Conservation (phyloP, 2,888 invertebrate species). For the Thecophora atra region DNA sequence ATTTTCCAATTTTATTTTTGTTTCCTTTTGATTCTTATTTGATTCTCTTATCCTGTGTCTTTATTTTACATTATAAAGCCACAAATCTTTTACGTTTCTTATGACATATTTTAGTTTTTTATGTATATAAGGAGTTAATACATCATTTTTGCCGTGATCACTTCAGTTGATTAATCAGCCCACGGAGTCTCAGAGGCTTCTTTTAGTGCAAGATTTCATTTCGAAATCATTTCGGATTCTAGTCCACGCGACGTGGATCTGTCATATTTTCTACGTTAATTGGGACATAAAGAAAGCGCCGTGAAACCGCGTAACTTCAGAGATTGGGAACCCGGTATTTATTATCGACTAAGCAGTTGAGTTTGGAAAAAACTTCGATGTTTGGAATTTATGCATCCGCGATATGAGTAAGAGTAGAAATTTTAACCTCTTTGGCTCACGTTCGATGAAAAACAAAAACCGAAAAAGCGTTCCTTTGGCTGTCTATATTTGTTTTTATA, state of each 20-base stretch:
- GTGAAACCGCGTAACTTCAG: background rate
- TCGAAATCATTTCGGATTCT: conserved; percentile 19
- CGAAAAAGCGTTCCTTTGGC: background rate
- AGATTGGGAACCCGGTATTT: background rate
- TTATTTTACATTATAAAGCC: too few relatives aligned
- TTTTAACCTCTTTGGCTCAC: conserved; percentile 23
- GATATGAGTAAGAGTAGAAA: too few relatives aligned
- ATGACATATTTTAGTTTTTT: too few relatives aligned
- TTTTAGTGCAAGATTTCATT: background rate
- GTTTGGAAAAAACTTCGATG: conserved; percentile 21
- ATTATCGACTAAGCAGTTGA: conserved; percentile 5
- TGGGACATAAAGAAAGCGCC: conserved; percentile 53
- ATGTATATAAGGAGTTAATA: background rate
- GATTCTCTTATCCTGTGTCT: too few relatives aligned
- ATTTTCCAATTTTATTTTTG: too few relatives aligned
- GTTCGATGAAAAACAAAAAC: background rate
- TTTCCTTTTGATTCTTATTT: too few relatives aligned
- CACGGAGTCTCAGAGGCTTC: background rate
- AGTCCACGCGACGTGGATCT: conserved; percentile 43
- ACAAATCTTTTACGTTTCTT: too few relatives aligned
- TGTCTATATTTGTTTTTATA: background rate
- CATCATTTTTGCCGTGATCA: background rate
- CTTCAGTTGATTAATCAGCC: background rate
- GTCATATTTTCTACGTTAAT: conserved; percentile 58
- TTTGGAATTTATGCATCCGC: conserved; percentile 55